These are phyloP conservation scores for Cyrtorhinus lividipennis DNA, from an alignment of 1,140 invertebrate species.

Conservation along the genomic window DNA sequence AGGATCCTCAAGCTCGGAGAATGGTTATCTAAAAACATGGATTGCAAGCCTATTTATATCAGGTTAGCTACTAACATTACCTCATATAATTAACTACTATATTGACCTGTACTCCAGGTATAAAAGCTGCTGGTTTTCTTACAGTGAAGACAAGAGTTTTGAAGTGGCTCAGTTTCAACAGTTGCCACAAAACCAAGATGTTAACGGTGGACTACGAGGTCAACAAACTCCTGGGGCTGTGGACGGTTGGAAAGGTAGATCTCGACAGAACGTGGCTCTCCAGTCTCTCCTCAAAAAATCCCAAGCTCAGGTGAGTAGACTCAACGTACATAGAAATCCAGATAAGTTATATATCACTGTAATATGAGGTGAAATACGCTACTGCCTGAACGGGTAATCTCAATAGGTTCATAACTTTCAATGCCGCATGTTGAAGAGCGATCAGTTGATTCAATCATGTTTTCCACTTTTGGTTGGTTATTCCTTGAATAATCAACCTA, in stretches of 20 bases:
- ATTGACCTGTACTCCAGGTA: no score
- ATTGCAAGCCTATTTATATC: conserved; percentile 32
- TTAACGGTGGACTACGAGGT: neutral
- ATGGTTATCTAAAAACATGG: conserved; percentile 32
- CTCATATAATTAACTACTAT: no score
- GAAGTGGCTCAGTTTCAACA: neutral
- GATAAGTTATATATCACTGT: no score
- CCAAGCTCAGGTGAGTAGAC: conserved; percentile 3
- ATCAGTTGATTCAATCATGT: no score
- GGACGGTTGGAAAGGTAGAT: conserved; percentile 40
- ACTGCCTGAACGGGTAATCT: no score
- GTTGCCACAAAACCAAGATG: neutral
- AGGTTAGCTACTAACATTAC: conserved; percentile 27
- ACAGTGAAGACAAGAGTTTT: conserved; percentile 1
- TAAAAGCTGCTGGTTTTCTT: conserved; percentile 6
- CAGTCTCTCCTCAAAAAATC: conserved; percentile 55
- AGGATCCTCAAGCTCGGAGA: conserved; percentile 36
- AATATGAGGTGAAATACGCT: no score
- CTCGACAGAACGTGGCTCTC: conserved; percentile 52
- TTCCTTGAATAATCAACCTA: no score
- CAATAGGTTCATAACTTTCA: no score
- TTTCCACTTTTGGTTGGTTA: no score
- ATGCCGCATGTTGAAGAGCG: no score
- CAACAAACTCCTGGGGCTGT: conserved; percentile 30
- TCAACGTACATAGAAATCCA: no score